Evolutionary conservation across 1,140 invertebrate genomes (phyloP).

Genomic region (Glossosoma conforme): DNA sequence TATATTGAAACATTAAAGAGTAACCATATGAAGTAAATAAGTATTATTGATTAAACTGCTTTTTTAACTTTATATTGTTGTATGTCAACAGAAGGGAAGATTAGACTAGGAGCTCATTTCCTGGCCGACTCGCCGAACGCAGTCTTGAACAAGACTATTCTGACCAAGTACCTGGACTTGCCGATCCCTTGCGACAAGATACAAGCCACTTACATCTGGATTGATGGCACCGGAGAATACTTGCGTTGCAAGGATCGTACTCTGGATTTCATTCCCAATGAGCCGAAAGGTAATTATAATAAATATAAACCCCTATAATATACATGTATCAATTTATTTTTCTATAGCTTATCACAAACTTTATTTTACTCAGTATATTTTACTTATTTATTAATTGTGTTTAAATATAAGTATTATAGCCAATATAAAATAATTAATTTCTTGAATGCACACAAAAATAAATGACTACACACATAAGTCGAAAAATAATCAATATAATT

Average conservation of each 20-base stretch:
- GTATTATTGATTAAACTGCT: background rate
- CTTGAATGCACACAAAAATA: too few relatives aligned
- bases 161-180: conserved; percentile 66
- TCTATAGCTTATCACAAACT: too few relatives aligned
- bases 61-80: too few relatives aligned
- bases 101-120: conserved; percentile 12
- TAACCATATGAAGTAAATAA: background rate
- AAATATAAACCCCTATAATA: too few relatives aligned
- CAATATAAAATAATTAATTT: too few relatives aligned
- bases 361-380: too few relatives aligned
- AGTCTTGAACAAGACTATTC: conserved; percentile 58
- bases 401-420: too few relatives aligned
- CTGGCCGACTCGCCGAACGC: conserved; percentile 45
- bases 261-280: conserved; percentile 63
- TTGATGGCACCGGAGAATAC: conserved; percentile 80
- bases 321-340: background rate
- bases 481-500: too few relatives aligned
- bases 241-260: conserved; percentile 77
- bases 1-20: background rate
- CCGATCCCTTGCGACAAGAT: conserved; percentile 64
- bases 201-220: conserved; percentile 81
- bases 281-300: conserved; percentile 60
- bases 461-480: too few relatives aligned
- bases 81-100: background rate
- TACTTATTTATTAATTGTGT: too few relatives aligned